A percentile compares a stretch with the other conserved stretches of the same genome.
These are phyloP conservation scores for Coenonympha arcania DNA, from an alignment of 2,888 invertebrate species.

Conservation along the genomic window DNA sequence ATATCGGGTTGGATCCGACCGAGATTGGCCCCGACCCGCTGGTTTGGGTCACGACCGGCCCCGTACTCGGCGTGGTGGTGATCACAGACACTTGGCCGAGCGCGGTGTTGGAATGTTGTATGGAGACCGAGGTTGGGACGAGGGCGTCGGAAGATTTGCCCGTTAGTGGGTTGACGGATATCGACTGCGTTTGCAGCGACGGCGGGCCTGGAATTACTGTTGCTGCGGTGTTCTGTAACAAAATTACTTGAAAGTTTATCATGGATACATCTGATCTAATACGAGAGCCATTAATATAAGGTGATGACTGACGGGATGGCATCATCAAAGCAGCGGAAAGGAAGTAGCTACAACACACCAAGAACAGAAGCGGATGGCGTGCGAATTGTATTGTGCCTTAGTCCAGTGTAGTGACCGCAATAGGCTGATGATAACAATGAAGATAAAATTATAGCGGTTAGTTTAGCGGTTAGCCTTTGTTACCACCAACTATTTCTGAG, in stretches of 20 bases:
- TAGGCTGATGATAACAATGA: too few species aligned
- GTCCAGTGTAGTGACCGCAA: too few species aligned
- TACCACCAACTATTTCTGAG: too few species aligned
- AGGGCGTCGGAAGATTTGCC: conserved; percentile 61
- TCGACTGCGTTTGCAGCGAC: conserved; percentile 48
- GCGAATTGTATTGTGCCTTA: too few species aligned
- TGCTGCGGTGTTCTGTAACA: conserved; percentile 46
- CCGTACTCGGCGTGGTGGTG: conserved; percentile 31
- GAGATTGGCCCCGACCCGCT: conserved; percentile 14
- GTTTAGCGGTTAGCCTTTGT: too few species aligned
- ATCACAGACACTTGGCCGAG: conserved; percentile 53
- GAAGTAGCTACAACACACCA: too few species aligned
- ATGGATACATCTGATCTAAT: too few species aligned
- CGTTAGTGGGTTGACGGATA: conserved; percentile 57
- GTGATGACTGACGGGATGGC: too few species aligned
- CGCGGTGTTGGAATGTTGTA: conserved; percentile 58
- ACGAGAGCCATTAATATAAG: too few species aligned
- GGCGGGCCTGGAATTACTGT: conserved; percentile 49
- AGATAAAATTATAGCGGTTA: too few species aligned
- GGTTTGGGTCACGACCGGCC: conserved; percentile 23
- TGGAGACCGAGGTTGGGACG: conserved; percentile 50
- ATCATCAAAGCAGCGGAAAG: too few species aligned
- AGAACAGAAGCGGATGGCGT: too few species aligned
- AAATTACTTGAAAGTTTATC: background rate
- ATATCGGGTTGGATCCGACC: conserved; percentile 36